Evolutionary conservation across 1,140 invertebrate species (phyloP), one percentile per base, ranked within the genome.

Genomic region (Carposina sasakii): DNA sequence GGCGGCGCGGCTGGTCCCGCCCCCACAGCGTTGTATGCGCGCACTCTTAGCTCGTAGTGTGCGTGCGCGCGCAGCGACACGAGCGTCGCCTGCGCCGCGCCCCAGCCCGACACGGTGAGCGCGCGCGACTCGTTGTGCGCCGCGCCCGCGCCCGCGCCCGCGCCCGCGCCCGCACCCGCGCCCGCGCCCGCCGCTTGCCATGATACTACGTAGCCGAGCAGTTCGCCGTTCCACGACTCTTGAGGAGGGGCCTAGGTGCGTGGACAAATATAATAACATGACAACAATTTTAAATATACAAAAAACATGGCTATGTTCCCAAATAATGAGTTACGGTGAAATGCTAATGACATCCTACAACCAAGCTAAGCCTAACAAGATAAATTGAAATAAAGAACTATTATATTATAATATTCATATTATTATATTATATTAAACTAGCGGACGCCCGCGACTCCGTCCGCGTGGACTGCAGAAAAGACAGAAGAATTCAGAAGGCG

Each of bases 21-120:
- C 1, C 95, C 95, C 31, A 95, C 91, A 24, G 90, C 90, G 67
- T 97, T 98, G 67, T 94, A 94, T 0, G 95, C 94, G 57, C 92
- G 90, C 13, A 97, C 90, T 10, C 90, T 88, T 34, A 96, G 88
- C 45, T 91, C 90, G 76, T 96, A 96, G 50, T 91, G 89, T 2
- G 93, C 92, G 66, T 91, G 95, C 61, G 94, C 92, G 56, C 90
- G 88, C 13, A 95, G 85, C 12, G 62, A 88, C 85, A 57, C 89
- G 76, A 71, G 52, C 2, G 57, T 41, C 13, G 55, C 30, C 17
- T 34, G 34, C 67, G 91, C 88, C 12, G 88, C 90, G 3, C 89
- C 88, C 88, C 89, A 90, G 12, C 89, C 89, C 58, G 88, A 88
- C 9, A 90, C 88, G 47, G 88, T 89, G 16, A 63, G 41, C 4